Percentiles rank a stretch among this genome's conserved stretches.
phyloP scores from a whole-genome alignment of 2,888 invertebrate species.

The Sympetrum striolatum region DNA sequence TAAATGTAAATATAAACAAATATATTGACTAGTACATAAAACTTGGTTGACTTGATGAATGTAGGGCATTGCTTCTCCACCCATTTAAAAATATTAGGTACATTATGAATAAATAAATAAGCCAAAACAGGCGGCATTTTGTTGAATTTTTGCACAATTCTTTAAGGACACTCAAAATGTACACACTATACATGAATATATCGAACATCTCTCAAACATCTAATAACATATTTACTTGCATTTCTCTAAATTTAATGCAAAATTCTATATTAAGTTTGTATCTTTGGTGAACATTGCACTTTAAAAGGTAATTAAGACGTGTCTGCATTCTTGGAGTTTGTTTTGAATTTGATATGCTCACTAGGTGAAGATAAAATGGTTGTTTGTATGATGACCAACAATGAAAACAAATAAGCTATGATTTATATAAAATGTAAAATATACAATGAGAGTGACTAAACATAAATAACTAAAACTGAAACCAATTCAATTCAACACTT shows the following conservation, averaged over 20 bases:
- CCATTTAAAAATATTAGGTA: not conserved
- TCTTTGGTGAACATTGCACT: constrained; percentile 6
- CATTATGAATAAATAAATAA: constrained; percentile 19
- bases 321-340: not conserved
- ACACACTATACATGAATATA: constrained; percentile 27
- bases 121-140: constrained; percentile 13
- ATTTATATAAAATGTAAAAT: not conserved
- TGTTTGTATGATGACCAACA: not conserved
- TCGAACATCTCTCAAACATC: constrained; percentile 4
- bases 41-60: constrained; percentile 6
- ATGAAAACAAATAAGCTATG: not conserved
- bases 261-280: not conserved
- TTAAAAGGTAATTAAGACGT: not conserved
- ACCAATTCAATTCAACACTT: not conserved
- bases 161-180: constrained; percentile 12
- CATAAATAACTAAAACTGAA: not conserved
- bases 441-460: not conserved
- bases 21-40: constrained; percentile 23
- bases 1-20: constrained; percentile 3
- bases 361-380: not conserved
- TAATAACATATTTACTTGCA: not conserved
- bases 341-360: constrained; percentile 1
- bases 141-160: constrained; percentile 4
- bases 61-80: not conserved
- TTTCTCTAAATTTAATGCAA: not conserved